Evolutionary conservation across 2,797 vertebrate genomes (phyloP).

Genomic region (Sebastiscus tertius): DNA sequence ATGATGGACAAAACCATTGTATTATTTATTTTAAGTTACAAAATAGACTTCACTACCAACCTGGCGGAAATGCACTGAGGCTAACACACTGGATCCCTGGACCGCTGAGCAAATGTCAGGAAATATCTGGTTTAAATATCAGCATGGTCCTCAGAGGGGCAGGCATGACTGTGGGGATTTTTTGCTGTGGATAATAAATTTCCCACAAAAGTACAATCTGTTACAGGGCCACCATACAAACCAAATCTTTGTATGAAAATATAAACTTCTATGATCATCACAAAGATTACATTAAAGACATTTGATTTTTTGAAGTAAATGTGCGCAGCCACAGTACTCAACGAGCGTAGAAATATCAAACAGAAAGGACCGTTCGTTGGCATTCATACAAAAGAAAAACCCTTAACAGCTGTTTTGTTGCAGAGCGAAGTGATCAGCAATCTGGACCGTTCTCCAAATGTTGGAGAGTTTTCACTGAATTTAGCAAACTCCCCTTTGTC

Average conservation of each 20-base stretch:
- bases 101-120: conserved; percentile 85
- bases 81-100: conserved; percentile 83
- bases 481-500: conserved; percentile 87
- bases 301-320: conserved; percentile 84
- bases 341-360: conserved; percentile 45
- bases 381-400: conserved; percentile 35
- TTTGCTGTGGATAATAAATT: conserved; percentile 75
- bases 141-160: conserved; percentile 30
- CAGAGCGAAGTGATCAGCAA: conserved; percentile 64
- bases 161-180: conserved; percentile 14
- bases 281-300: conserved; percentile 87
- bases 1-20: conserved; percentile 78
- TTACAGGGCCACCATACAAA: conserved; percentile 86
- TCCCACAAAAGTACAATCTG: conserved; percentile 82
- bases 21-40: conserved; percentile 83
- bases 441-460: conserved; percentile 90
- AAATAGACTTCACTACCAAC: conserved; percentile 82
- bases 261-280: conserved; percentile 92
- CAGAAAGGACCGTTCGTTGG: conserved; percentile 22
- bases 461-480: conserved; percentile 88
- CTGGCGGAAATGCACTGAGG: conserved; percentile 85
- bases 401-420: conserved; percentile 65
- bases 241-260: conserved; percentile 95
- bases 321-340: conserved; percentile 80
- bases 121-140: conserved; percentile 64